A percentile compares a stretch with the other conserved stretches of the same genome.
Conservation (phyloP, 1,140 invertebrate genomes). For the Antheraea pernyi region DNA sequence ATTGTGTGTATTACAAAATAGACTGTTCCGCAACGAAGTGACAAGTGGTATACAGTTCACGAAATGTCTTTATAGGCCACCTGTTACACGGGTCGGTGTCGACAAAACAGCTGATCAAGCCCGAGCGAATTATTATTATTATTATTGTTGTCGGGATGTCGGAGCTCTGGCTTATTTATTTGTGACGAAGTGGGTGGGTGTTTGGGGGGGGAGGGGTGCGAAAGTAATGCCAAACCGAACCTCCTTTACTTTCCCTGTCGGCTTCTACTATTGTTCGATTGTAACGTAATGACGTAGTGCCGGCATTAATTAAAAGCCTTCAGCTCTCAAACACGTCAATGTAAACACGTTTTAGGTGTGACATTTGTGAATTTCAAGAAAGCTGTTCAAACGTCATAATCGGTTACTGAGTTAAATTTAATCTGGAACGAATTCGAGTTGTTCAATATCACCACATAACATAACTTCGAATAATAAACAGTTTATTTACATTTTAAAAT, state of each 20-base stretch:
- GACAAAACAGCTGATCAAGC: constrained; percentile 72
- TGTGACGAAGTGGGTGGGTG: constrained; percentile 38
- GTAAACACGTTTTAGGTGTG: not conserved
- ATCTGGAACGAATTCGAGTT: not conserved
- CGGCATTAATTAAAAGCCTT: constrained; percentile 3
- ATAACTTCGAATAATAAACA: not conserved
- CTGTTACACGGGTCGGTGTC: constrained; percentile 75
- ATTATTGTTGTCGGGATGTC: constrained; percentile 68
- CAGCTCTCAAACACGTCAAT: not conserved
- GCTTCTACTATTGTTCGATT: constrained; percentile 40
- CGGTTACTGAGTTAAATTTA: not conserved
- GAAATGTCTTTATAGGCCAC: constrained; percentile 79
- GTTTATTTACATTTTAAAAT: not conserved
- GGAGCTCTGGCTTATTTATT: constrained; percentile 63
- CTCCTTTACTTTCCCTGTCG: constrained; percentile 47
- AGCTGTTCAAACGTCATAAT: constrained; percentile 5
- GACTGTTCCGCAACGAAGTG: constrained; percentile 56
- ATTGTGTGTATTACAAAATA: constrained; percentile 58
- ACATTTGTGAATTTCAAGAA: not conserved
- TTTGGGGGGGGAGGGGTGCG: constrained; percentile 25
- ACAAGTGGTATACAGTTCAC: constrained; percentile 73
- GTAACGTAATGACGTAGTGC: constrained; percentile 24
- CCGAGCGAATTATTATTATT: constrained; percentile 76
- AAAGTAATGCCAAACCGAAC: constrained; percentile 26
- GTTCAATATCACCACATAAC: not conserved